Percentiles rank a stretch among this genome's conserved stretches.
Evolutionary conservation across 1,140 invertebrate species (phyloP).

Genomic region (Mamestra configurata): DNA sequence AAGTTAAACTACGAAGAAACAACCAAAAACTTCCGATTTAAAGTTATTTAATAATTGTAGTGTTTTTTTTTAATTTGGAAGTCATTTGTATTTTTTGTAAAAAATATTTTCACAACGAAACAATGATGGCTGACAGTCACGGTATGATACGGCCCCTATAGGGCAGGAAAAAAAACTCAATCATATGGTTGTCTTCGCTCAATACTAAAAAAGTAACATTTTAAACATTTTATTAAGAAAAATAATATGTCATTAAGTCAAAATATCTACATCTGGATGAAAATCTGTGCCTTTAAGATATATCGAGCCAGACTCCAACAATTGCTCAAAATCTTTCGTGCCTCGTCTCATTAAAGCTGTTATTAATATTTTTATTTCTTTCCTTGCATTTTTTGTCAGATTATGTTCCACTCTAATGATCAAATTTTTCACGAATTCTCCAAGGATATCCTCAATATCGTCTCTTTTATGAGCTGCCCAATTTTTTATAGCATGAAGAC

Average conservation of each 20-base stretch:
- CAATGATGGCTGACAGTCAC: too few relatives aligned
- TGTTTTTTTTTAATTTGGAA: too few relatives aligned
- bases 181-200: too few relatives aligned
- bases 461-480: background rate
- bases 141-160: too few relatives aligned
- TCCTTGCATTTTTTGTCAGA: background rate
- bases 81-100: too few relatives aligned
- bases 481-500: background rate
- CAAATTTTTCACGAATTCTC: background rate
- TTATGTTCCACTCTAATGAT: background rate
- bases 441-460: background rate
- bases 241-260: background rate
- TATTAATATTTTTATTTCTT: constrained; percentile 20
- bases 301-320: constrained; percentile 19
- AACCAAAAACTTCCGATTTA: too few relatives aligned
- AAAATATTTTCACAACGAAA: too few relatives aligned
- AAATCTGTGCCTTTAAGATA: constrained; percentile 22
- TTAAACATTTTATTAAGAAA: background rate
- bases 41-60: too few relatives aligned
- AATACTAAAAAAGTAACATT: too few relatives aligned
- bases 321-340: background rate
- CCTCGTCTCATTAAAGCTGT: background rate
- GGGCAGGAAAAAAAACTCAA: too few relatives aligned
- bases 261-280: background rate
- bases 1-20: too few relatives aligned